These are phyloP conservation scores for Dromaius novaehollandiae DNA, from an alignment of 2,113 vertebrate species.

Conservation along the genomic window DNA sequence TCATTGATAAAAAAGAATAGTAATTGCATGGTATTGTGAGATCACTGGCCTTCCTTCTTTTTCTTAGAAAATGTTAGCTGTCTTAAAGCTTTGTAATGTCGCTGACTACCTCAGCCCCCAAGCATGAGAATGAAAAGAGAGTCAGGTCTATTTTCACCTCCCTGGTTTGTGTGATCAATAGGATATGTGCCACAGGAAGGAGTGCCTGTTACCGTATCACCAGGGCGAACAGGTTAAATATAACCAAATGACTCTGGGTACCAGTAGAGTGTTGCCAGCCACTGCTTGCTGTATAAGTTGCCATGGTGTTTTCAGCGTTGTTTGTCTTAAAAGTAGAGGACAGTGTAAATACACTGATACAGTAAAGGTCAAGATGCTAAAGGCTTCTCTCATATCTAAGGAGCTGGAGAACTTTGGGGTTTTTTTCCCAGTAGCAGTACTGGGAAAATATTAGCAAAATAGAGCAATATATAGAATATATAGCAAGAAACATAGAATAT, in stretches of 20 bases:
- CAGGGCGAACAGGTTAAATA: background rate
- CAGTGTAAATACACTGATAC: background rate
- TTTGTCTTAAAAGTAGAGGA: background rate
- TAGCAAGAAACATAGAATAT: background rate
- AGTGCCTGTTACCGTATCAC: background rate
- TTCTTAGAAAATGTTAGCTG: background rate
- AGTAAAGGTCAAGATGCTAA: background rate
- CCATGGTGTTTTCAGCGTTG: background rate
- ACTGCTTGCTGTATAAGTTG: background rate
- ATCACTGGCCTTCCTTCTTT: background rate
- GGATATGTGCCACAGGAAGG: background rate
- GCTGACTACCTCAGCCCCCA: background rate
- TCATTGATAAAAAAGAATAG: no score
- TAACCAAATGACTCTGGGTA: background rate
- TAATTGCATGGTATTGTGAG: background rate
- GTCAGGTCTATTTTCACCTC: background rate
- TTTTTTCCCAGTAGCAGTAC: background rate
- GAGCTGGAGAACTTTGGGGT: background rate
- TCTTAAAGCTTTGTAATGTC: background rate
- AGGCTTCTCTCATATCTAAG: background rate
- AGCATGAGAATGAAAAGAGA: background rate
- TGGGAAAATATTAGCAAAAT: no score
- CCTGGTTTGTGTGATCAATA: background rate
- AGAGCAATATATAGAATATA: no score
- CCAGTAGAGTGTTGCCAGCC: background rate